Evolutionary conservation across 2,113 vertebrate species (phyloP), one percentile per base, ranked within the genome.

Genomic region (Telmatochromis bifrenatus): DNA sequence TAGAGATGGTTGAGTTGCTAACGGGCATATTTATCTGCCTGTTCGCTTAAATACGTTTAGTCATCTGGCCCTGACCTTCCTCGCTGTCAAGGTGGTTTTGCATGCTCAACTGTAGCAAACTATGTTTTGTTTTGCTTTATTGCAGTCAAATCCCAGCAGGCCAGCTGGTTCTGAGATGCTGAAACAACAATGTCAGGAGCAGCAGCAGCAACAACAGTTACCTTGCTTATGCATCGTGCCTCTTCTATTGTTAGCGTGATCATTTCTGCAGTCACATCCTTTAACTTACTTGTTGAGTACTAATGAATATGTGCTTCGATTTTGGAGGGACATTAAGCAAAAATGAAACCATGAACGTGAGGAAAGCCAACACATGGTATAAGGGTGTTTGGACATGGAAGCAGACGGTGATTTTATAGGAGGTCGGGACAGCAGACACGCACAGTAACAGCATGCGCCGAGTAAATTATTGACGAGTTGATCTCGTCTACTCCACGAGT

Each of bases 391-490:
- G 58, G n/a, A 58, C 80, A 28, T 39, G 6, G 47, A 13, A 45
- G 23, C 26, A 68, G 45, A 89, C 37, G 23, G 21, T 85, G 82
- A 79, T 56, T 42, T 84, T 35, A 28, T 7, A 84, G 42, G 4
- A 47, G 14, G 37, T 65, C 12, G 21, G 39, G 68, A 75, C 56
- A 31, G 35, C 49, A 33, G 51, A 81, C 77, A 49, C 3, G 14
- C 39, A 87, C 39, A 35, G 26, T 53, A 87, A 82, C 60, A 62
- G 42, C 70, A 47, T 65, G 54, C 51, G 51, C 21, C 2, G 6
- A 1, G 49, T 92, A 81, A 94, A 94, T 92, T 84, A 94, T 93
- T 91, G 51, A 92, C 28, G 15, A 42, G 45, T 56, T 23, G 49
- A 79, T 70, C 79, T 83, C 31, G 15, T 89, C 87, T 55, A 10